These are phyloP conservation scores for Trachythela sp. DNA, from an alignment of 64 coral and sea anemone genomes.

Conservation along the genomic window DNA sequence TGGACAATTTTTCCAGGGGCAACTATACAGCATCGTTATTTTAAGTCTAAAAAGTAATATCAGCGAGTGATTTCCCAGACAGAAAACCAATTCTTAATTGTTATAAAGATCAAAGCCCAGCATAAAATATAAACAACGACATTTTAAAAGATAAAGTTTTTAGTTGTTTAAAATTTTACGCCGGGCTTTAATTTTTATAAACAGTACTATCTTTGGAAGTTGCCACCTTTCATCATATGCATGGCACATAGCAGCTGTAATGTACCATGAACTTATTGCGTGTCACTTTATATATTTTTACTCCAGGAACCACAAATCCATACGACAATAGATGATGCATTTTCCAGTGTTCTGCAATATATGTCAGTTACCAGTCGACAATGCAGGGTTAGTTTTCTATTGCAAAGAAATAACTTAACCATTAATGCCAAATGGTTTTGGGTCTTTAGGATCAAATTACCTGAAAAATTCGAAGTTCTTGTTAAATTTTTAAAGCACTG, in stretches of 20 bases:
- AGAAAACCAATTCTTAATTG: too few species aligned
- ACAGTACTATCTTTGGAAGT: too few species aligned
- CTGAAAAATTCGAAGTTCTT: too few species aligned
- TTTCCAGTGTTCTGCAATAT: slow-evolving; percentile 89
- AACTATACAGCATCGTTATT: too few species aligned
- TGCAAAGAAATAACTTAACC: background rate
- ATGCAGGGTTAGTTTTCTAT: slow-evolving; percentile 57
- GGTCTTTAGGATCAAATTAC: too few species aligned
- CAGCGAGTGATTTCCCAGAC: too few species aligned
- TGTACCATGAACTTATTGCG: background rate
- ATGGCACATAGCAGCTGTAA: background rate
- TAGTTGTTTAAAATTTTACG: background rate
- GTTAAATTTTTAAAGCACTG: too few species aligned
- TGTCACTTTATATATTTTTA: background rate
- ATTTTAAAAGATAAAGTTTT: background rate
- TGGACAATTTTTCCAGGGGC: too few species aligned
- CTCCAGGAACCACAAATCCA: slow-evolving; percentile 63
- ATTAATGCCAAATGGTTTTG: background rate
- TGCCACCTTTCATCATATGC: background rate
- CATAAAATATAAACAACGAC: too few species aligned
- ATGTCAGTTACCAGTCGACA: slow-evolving; percentile 87
- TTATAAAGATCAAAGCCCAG: too few species aligned
- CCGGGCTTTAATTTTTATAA: too few species aligned
- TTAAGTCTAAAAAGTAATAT: too few species aligned
- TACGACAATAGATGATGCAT: slow-evolving; percentile 88